Evolutionary conservation across 2,113 vertebrate genomes (phyloP).

Genomic region (Gambusia holbrooki): DNA sequence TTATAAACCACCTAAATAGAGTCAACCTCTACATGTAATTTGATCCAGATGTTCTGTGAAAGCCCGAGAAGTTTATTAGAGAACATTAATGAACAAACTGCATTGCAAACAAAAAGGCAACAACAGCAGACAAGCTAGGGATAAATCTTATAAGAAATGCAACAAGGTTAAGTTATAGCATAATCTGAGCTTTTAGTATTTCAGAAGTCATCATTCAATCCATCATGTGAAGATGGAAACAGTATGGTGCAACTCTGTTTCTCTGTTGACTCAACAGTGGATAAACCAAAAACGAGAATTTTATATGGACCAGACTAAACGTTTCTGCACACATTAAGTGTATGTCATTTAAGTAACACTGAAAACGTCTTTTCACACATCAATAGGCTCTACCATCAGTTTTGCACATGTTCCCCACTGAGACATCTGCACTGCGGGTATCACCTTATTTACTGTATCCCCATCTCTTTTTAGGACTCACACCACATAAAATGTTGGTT

Average conservation of each 20-base stretch:
- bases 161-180: background rate
- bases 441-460: constrained; percentile 18
- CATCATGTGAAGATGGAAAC: background rate
- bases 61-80: no score
- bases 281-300: constrained; percentile 5
- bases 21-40: no score
- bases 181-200: no score
- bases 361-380: constrained; percentile 15
- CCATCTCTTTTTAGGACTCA: constrained; percentile 35
- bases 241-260: background rate
- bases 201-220: background rate
- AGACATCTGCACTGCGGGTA: constrained; percentile 50
- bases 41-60: no score
- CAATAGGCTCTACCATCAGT: constrained; percentile 38
- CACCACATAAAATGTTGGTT: constrained; percentile 65
- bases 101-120: no score
- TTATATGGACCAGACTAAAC: constrained; percentile 8
- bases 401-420: constrained; percentile 42
- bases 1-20: no score
- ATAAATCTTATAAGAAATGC: no score
- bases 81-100: no score
- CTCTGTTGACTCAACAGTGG: background rate
- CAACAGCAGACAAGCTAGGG: no score
- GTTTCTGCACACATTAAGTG: background rate
- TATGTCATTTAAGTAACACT: background rate